Evolutionary conservation across 1,140 invertebrate species (phyloP), one percentile per base, ranked within the genome.

Genomic region (Rhopalosiphum padi): DNA sequence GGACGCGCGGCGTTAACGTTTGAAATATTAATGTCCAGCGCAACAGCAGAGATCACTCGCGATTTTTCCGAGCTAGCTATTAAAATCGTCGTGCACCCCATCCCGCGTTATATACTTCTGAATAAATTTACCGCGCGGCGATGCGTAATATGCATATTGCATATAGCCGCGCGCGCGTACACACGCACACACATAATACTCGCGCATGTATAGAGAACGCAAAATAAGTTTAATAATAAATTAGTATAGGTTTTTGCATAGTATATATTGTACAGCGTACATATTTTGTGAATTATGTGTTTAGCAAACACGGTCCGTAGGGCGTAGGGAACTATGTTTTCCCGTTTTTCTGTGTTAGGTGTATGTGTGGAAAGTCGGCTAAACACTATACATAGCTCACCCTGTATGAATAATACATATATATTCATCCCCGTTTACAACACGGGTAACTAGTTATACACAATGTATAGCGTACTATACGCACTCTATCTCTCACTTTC

Each of bases 141-240:
- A 77, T 77, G 60, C 60, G 60, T 77, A 51, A 51, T 51, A 77
- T 77, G 60, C 60, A 77, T 77, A 77, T 77, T 77, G 30, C n/a
- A 77, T 77, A 77, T 77, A 77, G 60, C n/a, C 60, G n/a, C 5
- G 22, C 9, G 8, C 60, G 30, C 60, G 30, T 18, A 30, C 60
- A 30, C 60, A 68, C 25, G 9, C n/a, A n/a, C 30, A 35, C 30
- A 18, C 15, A 77, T 30, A 6, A 6, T 30, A 25, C 53, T 1
- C 30, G 30, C 9, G 8, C 21, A 35, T 37, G 22, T 82, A 37
- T 82, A 21, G 6, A 82, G n/a, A 82, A 82, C 35, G 7, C 15
- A 83, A 83, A 83, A 83, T 82, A 83, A 77, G 60, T 77, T 77
- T 77, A 77, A 77, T 77, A 77, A 77, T 77, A 77, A 77, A 77